Evolutionary conservation across 2,888 invertebrate species (phyloP).

Genomic region (Sinelater perroti): DNA sequence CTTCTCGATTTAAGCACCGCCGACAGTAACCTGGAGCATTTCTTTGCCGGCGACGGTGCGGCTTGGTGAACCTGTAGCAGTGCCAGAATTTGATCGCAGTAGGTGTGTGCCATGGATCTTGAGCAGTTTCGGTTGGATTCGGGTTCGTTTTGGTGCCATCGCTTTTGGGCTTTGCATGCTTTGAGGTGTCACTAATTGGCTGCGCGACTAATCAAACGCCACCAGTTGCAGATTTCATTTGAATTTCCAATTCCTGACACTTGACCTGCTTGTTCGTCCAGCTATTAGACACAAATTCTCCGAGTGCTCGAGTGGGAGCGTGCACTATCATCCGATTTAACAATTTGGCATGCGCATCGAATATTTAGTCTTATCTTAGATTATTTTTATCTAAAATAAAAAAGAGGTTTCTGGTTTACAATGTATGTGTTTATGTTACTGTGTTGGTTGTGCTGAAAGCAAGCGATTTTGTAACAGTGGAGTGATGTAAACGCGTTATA

Average conservation of each 20-base stretch:
- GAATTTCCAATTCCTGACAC: too few relatives aligned
- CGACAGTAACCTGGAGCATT: conserved; percentile 28
- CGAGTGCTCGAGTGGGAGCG: too few relatives aligned
- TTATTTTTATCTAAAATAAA: neutral
- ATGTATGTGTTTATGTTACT: neutral
- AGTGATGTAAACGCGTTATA: conserved; percentile 22
- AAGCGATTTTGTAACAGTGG: conserved; percentile 8
- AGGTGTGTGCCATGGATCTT: conserved; percentile 21
- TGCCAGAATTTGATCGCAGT: conserved; percentile 13
- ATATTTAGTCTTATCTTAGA: too few relatives aligned
- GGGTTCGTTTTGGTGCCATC: conserved; percentile 23
- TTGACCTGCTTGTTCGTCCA: too few relatives aligned
- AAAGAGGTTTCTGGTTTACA: neutral
- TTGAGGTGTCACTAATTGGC: too few relatives aligned
- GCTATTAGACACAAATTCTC: too few relatives aligned
- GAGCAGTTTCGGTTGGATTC: conserved; percentile 11
- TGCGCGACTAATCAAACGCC: too few relatives aligned
- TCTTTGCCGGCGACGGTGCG: conserved; percentile 22
- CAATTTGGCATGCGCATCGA: too few relatives aligned
- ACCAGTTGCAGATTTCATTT: too few relatives aligned
- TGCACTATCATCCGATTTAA: too few relatives aligned
- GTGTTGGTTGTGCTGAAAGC: neutral
- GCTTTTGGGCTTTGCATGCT: too few relatives aligned
- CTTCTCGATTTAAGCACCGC: conserved; percentile 39
- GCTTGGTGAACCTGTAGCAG: conserved; percentile 16